Base-by-base conservation (phyloP, 2,888 invertebrate species). In the Macaria liturata region DNA sequence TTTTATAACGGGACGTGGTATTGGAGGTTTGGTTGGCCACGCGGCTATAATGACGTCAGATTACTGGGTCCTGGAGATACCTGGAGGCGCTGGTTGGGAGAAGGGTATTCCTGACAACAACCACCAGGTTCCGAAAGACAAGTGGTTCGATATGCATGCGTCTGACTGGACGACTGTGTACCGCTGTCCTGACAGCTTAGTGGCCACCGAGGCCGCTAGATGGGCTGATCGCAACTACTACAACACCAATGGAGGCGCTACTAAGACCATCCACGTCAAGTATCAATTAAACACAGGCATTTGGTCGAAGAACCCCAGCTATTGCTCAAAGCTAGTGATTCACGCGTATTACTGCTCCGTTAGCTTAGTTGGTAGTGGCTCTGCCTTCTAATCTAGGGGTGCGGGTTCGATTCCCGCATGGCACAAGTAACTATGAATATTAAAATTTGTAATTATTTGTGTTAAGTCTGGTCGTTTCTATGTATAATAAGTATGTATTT, bases 321-420 rank as follows among this genome's bases (percentile, higher is more conserved):
- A 84, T 52, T 84, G 83, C 64, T 84, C 83, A 0, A 86, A 84
- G 59, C 68, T 85, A 3, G 80, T 86, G 7, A 65, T 83, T 7
- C 82, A 83, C 31, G 81, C 83, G 4, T 84, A 80, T 62, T 83
- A n/a, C n/a, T n/a, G n/a, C n/a, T n/a, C n/a, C n/a, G n/a, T n/a
- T n/a, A n/a, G n/a, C n/a, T n/a, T n/a, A n/a, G n/a, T n/a, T n/a
- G n/a, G n/a, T n/a, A n/a, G n/a, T n/a, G n/a, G n/a, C n/a, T n/a
- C n/a, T n/a, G n/a, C n/a, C n/a, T n/a, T n/a, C n/a, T n/a, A n/a
- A n/a, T n/a, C n/a, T n/a, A n/a, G n/a, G n/a, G n/a, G n/a, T n/a
- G n/a, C n/a, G n/a, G n/a, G n/a, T n/a, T n/a, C n/a, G n/a, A n/a
- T n/a, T n/a, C n/a, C n/a, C n/a, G n/a, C n/a, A n/a, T n/a, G n/a